Percentiles rank a stretch among this genome's conserved stretches.
phyloP scores from a whole-genome alignment of 2,888 invertebrate genomes.

The Bimastos eiseni region DNA sequence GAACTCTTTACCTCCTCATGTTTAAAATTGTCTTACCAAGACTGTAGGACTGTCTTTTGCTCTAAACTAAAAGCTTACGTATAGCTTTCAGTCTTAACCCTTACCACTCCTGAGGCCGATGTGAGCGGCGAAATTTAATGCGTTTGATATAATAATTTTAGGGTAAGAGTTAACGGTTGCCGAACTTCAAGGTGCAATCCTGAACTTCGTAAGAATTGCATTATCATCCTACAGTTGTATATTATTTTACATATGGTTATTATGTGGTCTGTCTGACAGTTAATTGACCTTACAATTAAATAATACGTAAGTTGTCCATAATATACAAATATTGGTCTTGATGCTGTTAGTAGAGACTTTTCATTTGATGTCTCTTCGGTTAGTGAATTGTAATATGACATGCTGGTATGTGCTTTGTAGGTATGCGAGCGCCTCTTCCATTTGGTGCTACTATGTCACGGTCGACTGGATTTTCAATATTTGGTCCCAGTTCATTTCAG shows the following conservation, averaged over 20 bases:
- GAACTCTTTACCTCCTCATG: too few relatives aligned
- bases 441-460: conserved; percentile 22
- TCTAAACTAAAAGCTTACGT: too few relatives aligned
- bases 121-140: too few relatives aligned
- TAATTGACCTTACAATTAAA: background rate
- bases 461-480: conserved; percentile 6
- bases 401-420: background rate
- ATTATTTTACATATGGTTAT: background rate
- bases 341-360: background rate
- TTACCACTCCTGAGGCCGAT: too few relatives aligned
- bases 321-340: background rate
- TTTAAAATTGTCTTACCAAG: too few relatives aligned
- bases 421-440: conserved; percentile 29
- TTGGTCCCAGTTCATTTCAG: conserved; percentile 7
- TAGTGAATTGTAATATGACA: background rate
- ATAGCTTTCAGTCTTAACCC: too few relatives aligned
- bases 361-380: background rate
- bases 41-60: too few relatives aligned
- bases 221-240: too few relatives aligned
- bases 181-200: too few relatives aligned
- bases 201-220: too few relatives aligned
- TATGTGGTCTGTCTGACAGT: background rate
- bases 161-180: too few relatives aligned
- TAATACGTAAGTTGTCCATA: background rate
- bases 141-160: too few relatives aligned